These are phyloP conservation scores for Centrocercus urophasianus DNA, from an alignment of 2,113 vertebrate genomes.

Conservation along the genomic window DNA sequence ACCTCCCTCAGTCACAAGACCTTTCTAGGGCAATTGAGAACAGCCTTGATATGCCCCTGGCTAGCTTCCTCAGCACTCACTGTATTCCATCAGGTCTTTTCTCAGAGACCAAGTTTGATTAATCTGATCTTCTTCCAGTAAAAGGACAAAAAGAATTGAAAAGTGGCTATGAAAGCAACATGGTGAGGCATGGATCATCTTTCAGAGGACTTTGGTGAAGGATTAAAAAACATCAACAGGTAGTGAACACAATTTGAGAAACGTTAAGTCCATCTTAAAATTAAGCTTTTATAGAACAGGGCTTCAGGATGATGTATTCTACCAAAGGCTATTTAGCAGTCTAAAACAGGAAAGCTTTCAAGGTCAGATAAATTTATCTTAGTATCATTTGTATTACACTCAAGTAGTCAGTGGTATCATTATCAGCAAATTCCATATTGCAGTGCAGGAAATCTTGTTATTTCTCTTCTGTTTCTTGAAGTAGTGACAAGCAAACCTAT, in stretches of 20 bases:
- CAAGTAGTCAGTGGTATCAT: background rate
- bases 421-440: background rate
- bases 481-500: background rate
- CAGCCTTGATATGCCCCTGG: fast-evolving
- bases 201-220: background rate
- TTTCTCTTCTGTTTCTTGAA: background rate
- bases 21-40: background rate
- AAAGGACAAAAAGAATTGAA: background rate
- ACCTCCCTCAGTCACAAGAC: background rate
- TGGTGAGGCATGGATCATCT: background rate
- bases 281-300: background rate
- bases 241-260: background rate
- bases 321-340: background rate
- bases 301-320: background rate
- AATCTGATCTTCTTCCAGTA: background rate
- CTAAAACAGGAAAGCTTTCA: background rate
- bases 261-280: background rate
- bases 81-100: background rate
- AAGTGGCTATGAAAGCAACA: background rate
- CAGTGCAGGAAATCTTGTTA: background rate
- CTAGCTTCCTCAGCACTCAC: background rate
- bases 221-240: background rate
- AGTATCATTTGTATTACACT: background rate
- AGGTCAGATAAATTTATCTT: background rate
- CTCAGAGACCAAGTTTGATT: background rate